Percentiles rank a stretch among this genome's conserved stretches.
Conservation (phyloP, 2,888 invertebrate species). For the Himalopsyche japonica region DNA sequence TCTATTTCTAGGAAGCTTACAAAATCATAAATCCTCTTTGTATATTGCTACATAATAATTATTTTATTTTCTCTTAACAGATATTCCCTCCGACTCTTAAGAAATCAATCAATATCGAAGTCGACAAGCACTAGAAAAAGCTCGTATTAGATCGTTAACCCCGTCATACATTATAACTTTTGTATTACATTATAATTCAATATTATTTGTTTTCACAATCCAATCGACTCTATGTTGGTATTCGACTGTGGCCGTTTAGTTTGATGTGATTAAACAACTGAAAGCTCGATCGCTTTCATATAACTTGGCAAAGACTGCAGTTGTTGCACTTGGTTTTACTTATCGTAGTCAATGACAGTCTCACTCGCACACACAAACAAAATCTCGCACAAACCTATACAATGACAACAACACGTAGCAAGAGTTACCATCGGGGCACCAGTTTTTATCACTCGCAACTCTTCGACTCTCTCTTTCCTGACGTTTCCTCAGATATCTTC, state of each 20-base stretch:
- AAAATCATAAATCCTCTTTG: no score
- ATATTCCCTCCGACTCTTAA: neutral
- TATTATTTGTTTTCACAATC: no score
- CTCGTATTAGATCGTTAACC: neutral
- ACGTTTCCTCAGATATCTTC: conserved; percentile 25
- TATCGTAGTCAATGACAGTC: neutral
- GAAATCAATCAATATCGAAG: neutral
- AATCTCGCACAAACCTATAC: neutral
- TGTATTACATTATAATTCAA: neutral
- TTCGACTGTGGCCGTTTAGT: neutral
- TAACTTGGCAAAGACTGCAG: neutral
- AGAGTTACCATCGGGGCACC: conserved; percentile 17
- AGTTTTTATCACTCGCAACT: conserved; percentile 34
- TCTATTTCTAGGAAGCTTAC: no score
- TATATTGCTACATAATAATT: no score
- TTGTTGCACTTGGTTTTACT: neutral
- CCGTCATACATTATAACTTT: neutral
- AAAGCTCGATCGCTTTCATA: neutral
- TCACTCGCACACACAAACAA: neutral
- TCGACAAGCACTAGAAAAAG: neutral
- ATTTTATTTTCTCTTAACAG: no score
- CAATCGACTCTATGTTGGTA: neutral
- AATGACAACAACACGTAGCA: neutral
- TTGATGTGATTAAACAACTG: neutral
- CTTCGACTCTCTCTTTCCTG: conserved; percentile 27